Base-by-base conservation (phyloP, 2,888 invertebrate species). In the Protophormia terraenovae region DNA sequence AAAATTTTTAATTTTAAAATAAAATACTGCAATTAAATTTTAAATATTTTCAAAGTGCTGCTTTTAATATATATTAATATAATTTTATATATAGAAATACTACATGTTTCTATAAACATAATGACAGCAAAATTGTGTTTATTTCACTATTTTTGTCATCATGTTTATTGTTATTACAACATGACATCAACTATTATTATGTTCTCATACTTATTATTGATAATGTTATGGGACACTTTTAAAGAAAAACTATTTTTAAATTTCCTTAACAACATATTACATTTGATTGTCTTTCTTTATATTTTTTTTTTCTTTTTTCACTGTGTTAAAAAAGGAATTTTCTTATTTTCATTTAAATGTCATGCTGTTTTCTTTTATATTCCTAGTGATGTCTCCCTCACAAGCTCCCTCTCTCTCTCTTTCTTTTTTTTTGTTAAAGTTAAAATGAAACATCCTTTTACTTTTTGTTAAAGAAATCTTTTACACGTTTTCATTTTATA, bases 281-380 rank as follows among this genome's bases (percentile, higher is more conserved):
- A 27, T 24, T 55, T 55, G 55, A 27, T n/a, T 55, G 27, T 29
- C 27, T 5, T 55, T 27, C 27, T 6, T 53, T 53, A 50, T 16
- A 12, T 50, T 22, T 50, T 50, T 6, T 50, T 45, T 22, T 7
- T 27, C 6, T 53, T n/a, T 45, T 19, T 19, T 10, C 10, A 22
- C 1, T 12, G 7, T 35, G 14, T 14, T 38, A 14, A 3, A 38
- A 47, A 24, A 27, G 12, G 14, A 55, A 58, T 79, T 55, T 72
- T 64, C 19, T 35, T 53, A 41, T 78, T 50, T 29, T 71, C 71
- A 5, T 64, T 79, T 53, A 64, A 72, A 53, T 79, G 64, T 72
- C 71, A 72, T 50, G 41, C 45, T 79, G 79, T 29, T 38, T 62
- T 64, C 62, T 24, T 64, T 64, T 45, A 14, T 32, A 12, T 41